Percentiles rank a stretch among this genome's conserved stretches.
phyloP scores from a whole-genome alignment of 2,888 invertebrate species.

The Heliconius ethilla region DNA sequence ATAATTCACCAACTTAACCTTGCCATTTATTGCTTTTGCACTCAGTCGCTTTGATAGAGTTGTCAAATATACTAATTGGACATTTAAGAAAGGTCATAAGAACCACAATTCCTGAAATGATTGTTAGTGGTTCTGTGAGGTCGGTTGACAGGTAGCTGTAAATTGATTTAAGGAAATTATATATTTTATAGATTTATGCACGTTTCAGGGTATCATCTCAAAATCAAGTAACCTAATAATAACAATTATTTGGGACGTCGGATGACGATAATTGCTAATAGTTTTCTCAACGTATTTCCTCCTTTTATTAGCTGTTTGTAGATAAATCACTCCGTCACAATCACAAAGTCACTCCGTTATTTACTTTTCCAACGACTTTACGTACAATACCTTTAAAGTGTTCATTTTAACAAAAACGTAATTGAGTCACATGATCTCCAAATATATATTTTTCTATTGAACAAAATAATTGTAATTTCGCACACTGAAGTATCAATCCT shows the following conservation, averaged over 20 bases:
- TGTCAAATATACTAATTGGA: constrained; percentile 13
- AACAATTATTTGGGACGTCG: background rate
- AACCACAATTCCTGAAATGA: background rate
- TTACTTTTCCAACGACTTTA: background rate
- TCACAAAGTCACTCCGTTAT: too few relatives aligned
- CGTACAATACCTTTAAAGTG: background rate
- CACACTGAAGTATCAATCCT: constrained; percentile 39
- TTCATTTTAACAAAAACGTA: background rate
- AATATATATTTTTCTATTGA: constrained; percentile 1
- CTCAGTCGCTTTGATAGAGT: background rate
- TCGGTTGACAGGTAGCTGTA: constrained; percentile 1
- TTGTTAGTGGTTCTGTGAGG: background rate
- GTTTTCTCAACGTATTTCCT: background rate
- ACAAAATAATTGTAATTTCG: constrained; percentile 33
- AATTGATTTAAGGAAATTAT: background rate
- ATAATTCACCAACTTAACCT: background rate
- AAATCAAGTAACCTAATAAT: background rate
- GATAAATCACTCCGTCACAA: too few relatives aligned
- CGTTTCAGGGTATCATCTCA: background rate
- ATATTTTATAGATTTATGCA: background rate
- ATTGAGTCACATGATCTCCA: background rate
- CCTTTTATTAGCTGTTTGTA: too few relatives aligned
- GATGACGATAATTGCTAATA: background rate
- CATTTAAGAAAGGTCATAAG: constrained; percentile 3
- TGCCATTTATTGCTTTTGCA: background rate